Conservation (phyloP, 92 coral and sea anemone genomes). For the Palythoa caribaeorum region DNA sequence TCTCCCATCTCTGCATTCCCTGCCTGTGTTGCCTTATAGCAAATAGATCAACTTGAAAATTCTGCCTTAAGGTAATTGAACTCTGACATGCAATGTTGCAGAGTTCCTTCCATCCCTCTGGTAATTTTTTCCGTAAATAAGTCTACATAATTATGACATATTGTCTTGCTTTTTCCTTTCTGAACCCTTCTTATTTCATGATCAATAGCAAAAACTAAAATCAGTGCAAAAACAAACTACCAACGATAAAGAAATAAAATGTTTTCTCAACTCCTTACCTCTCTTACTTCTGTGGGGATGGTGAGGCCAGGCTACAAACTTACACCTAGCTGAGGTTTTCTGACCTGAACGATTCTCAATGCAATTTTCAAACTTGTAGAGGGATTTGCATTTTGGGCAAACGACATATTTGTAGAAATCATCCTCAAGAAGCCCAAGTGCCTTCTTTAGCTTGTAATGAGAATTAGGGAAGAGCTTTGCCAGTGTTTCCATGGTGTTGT, state of each 20-base stretch:
- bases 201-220: no score
- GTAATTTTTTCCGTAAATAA: no score
- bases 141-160: no score
- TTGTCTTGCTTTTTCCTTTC: no score
- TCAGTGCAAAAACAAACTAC: neutral
- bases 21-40: no score
- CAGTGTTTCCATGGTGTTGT: conserved; percentile 39
- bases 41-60: no score
- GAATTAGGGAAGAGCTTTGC: neutral
- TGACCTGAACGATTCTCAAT: neutral
- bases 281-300: conserved; percentile 13
- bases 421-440: conserved; percentile 40
- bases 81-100: no score
- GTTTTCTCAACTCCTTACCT: neutral
- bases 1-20: no score
- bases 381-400: conserved; percentile 54
- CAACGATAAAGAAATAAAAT: neutral
- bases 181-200: no score
- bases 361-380: conserved; percentile 56
- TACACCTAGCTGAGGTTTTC: conserved; percentile 1
- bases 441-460: conserved; percentile 51
- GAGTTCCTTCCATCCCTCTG: no score
- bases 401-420: conserved; percentile 53
- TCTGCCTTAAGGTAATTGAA: no score
- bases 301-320: conserved; percentile 14